phyloP scores from a whole-genome alignment of 92 coral and sea anemone genomes.

The Desmophyllum pertusum region DNA sequence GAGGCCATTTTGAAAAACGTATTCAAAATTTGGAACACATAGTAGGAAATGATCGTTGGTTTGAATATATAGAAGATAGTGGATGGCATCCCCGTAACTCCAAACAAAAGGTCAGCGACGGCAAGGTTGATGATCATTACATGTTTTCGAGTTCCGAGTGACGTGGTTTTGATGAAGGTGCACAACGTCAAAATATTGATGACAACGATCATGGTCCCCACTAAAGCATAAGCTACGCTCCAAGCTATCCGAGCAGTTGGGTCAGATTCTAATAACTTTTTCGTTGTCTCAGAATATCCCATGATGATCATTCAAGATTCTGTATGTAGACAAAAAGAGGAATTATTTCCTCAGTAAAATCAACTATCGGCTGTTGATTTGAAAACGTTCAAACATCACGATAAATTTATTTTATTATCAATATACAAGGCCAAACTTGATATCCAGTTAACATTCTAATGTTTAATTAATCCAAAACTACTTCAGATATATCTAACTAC shows the following conservation, averaged over 20 bases:
- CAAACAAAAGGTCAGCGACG: slow-evolving; percentile 17
- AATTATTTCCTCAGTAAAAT: background rate
- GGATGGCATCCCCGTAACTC: background rate
- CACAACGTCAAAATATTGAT: background rate
- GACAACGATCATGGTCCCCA: background rate
- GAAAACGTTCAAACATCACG: too few relatives aligned
- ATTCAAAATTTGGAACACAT: background rate
- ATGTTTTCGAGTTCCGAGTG: background rate
- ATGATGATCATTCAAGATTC: background rate
- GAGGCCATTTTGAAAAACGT: background rate
- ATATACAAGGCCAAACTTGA: too few relatives aligned
- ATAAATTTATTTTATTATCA: too few relatives aligned
- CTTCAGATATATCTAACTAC: too few relatives aligned
- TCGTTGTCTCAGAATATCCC: background rate
- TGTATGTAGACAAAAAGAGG: background rate
- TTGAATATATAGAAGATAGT: background rate
- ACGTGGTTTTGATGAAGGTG: background rate
- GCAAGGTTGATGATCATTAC: slow-evolving; percentile 23
- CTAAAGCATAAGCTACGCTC: background rate
- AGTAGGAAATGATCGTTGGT: background rate
- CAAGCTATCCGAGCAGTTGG: background rate
- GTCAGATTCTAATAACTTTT: background rate
- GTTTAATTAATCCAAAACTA: too few relatives aligned
- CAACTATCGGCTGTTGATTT: background rate
- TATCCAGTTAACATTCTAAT: too few relatives aligned